Base-by-base conservation (phyloP, 2,888 invertebrate species). In the Caenorhabditis uteleia region DNA sequence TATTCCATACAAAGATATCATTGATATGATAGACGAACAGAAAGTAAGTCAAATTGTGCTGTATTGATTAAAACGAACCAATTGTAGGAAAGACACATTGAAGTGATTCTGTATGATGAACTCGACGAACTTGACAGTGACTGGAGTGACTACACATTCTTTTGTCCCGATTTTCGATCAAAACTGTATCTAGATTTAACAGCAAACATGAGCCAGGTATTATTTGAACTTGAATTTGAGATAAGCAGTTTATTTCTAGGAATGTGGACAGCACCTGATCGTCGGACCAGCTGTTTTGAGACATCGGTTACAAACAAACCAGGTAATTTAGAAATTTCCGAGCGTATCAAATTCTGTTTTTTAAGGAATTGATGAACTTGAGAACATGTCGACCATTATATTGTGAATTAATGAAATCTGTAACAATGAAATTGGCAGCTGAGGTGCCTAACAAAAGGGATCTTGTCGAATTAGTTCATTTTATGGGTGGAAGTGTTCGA, bases 401-500 rank as follows among this genome's bases (percentile, higher is more conserved):
- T 34, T 66, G 66, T 40, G 66, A 66, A 33, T 21, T 66, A 23
- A 66, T 66, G 66, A 66, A 60, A 21, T 51, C 51, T 39, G 66
- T 66, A 36, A 56, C 59, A 25, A 59, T 66, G 66, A 66, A 60
- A 44, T 44, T 66, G 53, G 46, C 55, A 20, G 36, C 59, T 2
- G 66, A 66, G 43, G 66, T 66, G 12, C 18, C 25, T 34, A 56
- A 59, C n/a, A 66, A 66, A 25, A 25, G 47, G 23, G 60, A 60
- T 16, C 47, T 66, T 84, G 91, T 93, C 78, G 90, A 90, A 77
- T 87, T 93, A 84, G 91, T 95, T 78, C 95, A 95, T 87, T 90
- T 91, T 84, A 95, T 95, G 95, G 94, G 94, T 77, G 95, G 95
- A 45, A 92, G 92, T 79, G 91, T 95, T 82, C 89, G 93, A 71